Evolutionary conservation across 2,797 vertebrate genomes (phyloP), one percentile per base, ranked within the genome.

Genomic region (Picus viridis): DNA sequence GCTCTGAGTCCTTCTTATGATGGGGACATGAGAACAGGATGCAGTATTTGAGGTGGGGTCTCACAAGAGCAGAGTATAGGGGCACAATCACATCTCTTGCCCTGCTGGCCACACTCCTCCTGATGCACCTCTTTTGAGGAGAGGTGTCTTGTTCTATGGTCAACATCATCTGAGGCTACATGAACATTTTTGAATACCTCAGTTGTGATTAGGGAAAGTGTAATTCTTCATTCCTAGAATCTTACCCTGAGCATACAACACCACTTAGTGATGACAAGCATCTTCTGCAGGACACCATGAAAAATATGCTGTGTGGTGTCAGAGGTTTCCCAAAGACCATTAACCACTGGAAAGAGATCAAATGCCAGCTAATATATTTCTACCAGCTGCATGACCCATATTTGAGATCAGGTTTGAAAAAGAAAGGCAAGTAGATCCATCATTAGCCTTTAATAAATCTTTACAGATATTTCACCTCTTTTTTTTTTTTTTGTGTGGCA

Each of bases 401-500:
- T 87, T 76, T 83, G 72, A 96, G 76, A 81, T 64, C 85, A 73
- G 67, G 58, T 49, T 91, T 93, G 69, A 89, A 85, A 96, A 84
- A 82, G 75, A 94, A 95, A 94, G 83, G 51, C 59, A 61, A 86
- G 85, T 3, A 90, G 85, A 87, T 95, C 91, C 71, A 53, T 94
- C 88, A 78, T 32, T 78, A 88, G 53, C 69, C 85, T 84, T 83
- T 93, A 81, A 95, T 93, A 95, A 94, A 92, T 90, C 92, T 91
- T 92, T 80, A 64, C 58, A 90, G 88, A 65, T 78, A 91, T 68
- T 86, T 36, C 57, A 70, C 54, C 10, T 61, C 19, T 49, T 49
- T 47, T 47, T 49, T 47, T 10, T 47, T 14, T 3, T 47, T 78
- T 75, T 79, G 75, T 64, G 69, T 82, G 70, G n/a, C 54, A 77